Conservation (phyloP, 2,797 vertebrate genomes). For the Luscinia megarhynchos region DNA sequence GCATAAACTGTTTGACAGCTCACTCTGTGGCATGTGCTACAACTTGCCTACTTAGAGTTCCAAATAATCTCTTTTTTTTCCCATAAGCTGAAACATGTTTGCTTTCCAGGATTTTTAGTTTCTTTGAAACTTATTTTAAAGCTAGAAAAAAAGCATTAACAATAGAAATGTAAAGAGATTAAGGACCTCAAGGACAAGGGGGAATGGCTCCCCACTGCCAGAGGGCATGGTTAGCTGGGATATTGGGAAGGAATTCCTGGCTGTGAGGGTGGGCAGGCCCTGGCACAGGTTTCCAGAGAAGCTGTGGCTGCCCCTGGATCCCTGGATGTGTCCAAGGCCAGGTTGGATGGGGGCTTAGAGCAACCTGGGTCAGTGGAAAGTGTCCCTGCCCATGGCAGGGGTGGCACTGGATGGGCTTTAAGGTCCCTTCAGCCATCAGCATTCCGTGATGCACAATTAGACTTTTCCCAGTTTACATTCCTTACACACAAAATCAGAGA, state of each 20-base stretch:
- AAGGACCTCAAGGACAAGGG: neutral
- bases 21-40: neutral
- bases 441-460: neutral
- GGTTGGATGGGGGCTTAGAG: accelerated
- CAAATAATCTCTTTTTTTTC: neutral
- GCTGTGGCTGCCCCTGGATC: neutral
- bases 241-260: too few species aligned
- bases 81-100: neutral
- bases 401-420: accelerated
- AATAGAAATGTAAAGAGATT: neutral
- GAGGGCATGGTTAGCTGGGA: neutral
- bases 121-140: neutral
- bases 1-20: neutral
- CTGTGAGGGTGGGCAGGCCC: neutral
- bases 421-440: neutral
- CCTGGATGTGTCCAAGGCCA: neutral
- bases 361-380: accelerated
- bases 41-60: neutral
- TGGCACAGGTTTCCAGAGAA: neutral
- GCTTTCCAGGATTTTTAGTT: neutral
- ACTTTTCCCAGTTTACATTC: neutral
- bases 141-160: neutral
- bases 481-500: neutral
- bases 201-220: neutral
- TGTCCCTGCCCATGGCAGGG: neutral